Conservation (phyloP, 37 sponge, comb jelly and placozoan species). For the Tethya wilhelma region DNA sequence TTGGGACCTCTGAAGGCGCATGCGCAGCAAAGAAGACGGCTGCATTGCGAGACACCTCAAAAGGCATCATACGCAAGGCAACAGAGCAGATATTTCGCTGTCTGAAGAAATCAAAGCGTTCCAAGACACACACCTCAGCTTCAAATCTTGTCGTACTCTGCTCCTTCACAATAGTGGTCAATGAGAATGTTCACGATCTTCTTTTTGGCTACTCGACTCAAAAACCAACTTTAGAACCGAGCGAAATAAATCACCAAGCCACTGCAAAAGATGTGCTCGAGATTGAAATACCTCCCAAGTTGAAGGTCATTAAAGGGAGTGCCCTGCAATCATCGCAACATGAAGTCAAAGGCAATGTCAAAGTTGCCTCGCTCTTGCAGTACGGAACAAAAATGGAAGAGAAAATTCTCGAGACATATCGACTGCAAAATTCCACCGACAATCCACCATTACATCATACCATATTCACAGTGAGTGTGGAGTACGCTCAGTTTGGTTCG, state of each 20-base stretch:
- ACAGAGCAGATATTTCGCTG: constrained; percentile 67
- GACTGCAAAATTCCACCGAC: neutral
- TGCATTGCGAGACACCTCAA: neutral
- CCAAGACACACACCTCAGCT: constrained; percentile 16
- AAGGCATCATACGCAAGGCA: constrained; percentile 37
- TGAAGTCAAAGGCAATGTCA: constrained; percentile 8
- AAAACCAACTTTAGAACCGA: too few relatives aligned
- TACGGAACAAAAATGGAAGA: constrained; percentile 24
- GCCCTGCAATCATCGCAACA: neutral
- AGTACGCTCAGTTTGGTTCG: constrained; percentile 70
- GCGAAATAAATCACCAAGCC: too few relatives aligned
- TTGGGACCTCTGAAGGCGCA: constrained; percentile 17
- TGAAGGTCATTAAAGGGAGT: constrained; percentile 3
- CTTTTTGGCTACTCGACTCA: constrained; percentile 3
- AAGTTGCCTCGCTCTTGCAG: constrained; percentile 26
- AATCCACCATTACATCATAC: constrained; percentile 31
- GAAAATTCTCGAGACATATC: constrained; percentile 16
- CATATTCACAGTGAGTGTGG: constrained; percentile 66
- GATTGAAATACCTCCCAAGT: constrained; percentile 3
- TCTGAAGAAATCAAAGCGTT: constrained; percentile 40
- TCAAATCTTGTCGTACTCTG: constrained; percentile 67
- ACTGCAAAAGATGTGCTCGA: neutral
- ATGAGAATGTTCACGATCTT: constrained; percentile 64
- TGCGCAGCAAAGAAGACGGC: neutral
- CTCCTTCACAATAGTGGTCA: constrained; percentile 39